Conservation (phyloP, 2,113 vertebrate species). For the Chaetura pelagica region DNA sequence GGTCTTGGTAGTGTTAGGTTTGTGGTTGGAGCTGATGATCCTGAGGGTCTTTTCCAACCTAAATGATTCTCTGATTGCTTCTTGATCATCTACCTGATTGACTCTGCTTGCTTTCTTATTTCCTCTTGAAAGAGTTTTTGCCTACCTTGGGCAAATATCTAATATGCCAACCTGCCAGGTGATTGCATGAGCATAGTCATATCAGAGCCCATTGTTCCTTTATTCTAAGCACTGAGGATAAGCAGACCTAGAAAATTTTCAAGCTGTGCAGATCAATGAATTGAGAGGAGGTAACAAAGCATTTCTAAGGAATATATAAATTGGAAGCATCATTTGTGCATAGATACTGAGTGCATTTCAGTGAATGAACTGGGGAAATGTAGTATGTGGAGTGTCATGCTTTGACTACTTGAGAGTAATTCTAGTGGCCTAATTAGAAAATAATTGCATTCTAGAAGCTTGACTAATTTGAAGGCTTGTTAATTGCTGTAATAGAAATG, state of each 20-base stretch:
- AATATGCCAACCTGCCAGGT: neutral
- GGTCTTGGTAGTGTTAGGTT: neutral
- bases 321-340: neutral
- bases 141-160: neutral
- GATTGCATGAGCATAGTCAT: neutral
- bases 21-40: accelerated
- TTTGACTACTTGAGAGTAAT: neutral
- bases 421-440: neutral
- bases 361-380: neutral
- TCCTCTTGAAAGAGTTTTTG: neutral
- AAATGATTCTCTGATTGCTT: neutral
- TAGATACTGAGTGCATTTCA: neutral
- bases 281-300: neutral
- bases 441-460: neutral
- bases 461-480: neutral
- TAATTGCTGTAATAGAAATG: neutral
- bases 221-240: neutral
- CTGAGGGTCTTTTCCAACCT: neutral
- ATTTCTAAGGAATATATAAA: neutral
- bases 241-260: neutral
- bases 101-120: neutral
- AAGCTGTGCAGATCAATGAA: neutral
- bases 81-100: neutral
- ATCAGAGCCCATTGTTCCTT: neutral
- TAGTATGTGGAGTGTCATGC: neutral